Evolutionary conservation across 2,113 vertebrate genomes (phyloP).

Genomic region (Fulica atra): DNA sequence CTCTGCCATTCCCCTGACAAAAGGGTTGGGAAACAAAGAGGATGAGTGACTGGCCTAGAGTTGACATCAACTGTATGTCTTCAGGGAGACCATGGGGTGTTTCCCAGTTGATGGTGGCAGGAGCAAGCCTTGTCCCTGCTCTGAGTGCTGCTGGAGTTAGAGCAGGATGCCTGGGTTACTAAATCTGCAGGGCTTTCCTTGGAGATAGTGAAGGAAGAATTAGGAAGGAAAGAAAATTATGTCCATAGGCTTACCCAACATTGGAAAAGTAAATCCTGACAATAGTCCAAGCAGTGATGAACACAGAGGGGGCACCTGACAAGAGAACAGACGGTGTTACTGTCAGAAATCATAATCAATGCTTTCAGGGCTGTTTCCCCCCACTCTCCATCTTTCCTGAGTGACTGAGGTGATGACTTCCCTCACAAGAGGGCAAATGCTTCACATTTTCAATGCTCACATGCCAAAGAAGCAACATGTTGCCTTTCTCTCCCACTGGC

Average conservation of each 20-base stretch:
- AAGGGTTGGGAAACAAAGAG: background rate
- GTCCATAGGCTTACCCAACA: slow-evolving; percentile 79
- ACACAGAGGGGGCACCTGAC: slow-evolving; percentile 86
- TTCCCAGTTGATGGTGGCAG: fast-evolving
- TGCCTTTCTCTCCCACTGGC: background rate
- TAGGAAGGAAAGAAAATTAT: background rate
- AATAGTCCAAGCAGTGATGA: slow-evolving; percentile 89
- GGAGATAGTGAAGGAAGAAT: background rate
- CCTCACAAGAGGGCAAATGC: background rate
- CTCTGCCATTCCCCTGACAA: background rate
- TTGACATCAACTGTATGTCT: fast-evolving
- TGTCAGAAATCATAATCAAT: background rate
- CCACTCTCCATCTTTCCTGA: background rate
- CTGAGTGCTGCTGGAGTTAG: background rate
- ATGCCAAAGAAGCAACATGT: background rate
- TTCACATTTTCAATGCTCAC: background rate
- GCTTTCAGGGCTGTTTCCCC: background rate
- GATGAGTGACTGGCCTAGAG: background rate
- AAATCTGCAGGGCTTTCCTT: background rate
- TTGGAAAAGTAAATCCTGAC: slow-evolving; percentile 83
- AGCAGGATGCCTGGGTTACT: background rate
- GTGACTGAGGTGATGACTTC: background rate
- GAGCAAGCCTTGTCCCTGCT: background rate
- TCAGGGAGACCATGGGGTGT: fast-evolving
- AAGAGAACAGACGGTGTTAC: background rate